phyloP scores from a whole-genome alignment of 64 coral and sea anemone genomes.

The Montipora capricornis region DNA sequence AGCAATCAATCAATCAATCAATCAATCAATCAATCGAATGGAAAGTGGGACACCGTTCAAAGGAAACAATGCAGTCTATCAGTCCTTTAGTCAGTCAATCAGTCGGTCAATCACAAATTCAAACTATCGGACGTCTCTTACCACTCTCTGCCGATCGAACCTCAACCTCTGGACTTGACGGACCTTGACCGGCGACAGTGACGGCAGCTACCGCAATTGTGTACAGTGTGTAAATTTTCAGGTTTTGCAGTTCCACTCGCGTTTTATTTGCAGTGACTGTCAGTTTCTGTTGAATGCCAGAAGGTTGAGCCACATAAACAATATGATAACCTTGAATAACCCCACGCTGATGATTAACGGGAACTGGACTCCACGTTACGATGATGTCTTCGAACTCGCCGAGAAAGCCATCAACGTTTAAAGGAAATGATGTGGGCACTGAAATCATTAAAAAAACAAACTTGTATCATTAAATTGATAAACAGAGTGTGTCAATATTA shows the following conservation, averaged over 20 bases:
- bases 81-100: too few species aligned
- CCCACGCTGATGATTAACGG: not conserved
- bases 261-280: not conserved
- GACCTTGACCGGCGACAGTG: not conserved
- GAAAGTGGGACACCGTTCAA: too few species aligned
- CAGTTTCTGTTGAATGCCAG: not conserved
- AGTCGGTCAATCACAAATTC: too few species aligned
- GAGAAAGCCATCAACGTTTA: slow-evolving; percentile 40
- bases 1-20: too few species aligned
- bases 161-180: not conserved
- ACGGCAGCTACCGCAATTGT: not conserved
- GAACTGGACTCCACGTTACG: not conserved
- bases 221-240: not conserved
- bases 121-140: not conserved
- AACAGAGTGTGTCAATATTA: too few species aligned
- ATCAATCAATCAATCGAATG: too few species aligned
- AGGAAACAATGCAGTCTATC: too few species aligned
- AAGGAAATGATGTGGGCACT: slow-evolving; percentile 19
- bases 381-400: not conserved
- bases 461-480: too few species aligned
- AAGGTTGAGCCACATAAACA: too few species aligned
- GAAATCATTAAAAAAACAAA: not conserved
- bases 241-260: not conserved
- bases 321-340: slow-evolving; percentile 8
- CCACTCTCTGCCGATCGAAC: not conserved